Conservation (phyloP, 2,797 vertebrate genomes). For the Mus minutoides region DNA sequence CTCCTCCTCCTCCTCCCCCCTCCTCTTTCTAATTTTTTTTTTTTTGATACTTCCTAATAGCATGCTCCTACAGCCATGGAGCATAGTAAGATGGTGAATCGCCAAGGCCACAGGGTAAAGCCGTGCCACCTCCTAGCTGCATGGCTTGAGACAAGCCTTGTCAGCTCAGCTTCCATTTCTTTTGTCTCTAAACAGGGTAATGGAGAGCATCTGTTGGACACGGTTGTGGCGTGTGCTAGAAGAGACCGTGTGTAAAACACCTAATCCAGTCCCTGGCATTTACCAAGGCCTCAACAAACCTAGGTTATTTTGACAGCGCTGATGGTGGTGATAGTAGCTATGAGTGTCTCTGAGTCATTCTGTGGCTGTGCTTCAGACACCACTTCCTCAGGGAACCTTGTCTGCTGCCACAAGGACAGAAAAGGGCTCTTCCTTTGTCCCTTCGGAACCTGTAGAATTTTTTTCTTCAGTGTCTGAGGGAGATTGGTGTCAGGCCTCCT, state of each 20-base stretch:
- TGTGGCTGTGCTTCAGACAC: background rate
- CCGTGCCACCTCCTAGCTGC: background rate
- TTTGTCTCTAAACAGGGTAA: conserved; percentile 38
- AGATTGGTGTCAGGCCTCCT: background rate
- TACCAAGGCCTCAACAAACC: conserved; percentile 21
- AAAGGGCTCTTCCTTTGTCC: background rate
- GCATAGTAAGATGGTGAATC: background rate
- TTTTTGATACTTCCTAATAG: background rate
- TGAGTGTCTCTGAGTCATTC: conserved; percentile 11
- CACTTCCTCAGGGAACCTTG: background rate
- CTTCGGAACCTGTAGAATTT: background rate
- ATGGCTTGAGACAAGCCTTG: background rate
- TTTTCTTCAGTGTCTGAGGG: background rate
- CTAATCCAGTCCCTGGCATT: conserved; percentile 23
- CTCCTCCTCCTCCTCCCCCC: no score
- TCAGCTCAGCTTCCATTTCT: background rate
- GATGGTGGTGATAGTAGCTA: background rate
- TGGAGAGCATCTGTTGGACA: background rate
- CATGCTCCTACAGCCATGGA: background rate
- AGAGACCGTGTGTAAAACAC: background rate
- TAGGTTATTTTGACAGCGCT: conserved; percentile 44
- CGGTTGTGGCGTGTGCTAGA: background rate
- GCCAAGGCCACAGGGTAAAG: background rate
- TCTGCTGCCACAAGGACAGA: background rate
- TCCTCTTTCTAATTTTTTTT: no score